Percentiles rank a stretch among this genome's conserved stretches.
Evolutionary conservation across 2,113 vertebrate genomes (phyloP).

Genomic region (Cyphomyrus plagiostoma): DNA sequence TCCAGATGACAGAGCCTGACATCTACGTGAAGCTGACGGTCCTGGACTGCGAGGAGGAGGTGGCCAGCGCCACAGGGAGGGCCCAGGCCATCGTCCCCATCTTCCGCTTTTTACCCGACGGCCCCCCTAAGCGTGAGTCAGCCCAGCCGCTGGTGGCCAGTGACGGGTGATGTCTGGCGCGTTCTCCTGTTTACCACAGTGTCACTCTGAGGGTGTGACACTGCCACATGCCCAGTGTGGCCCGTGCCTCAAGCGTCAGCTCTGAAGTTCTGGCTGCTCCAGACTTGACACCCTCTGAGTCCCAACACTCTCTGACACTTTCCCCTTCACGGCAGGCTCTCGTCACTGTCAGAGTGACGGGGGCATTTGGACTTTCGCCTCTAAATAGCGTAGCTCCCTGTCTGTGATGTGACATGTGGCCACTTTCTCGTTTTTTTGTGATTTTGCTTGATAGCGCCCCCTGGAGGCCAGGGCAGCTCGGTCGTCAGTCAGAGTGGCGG

Average conservation of each 20-base stretch:
- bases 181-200: background rate
- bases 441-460: constrained; percentile 26
- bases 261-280: background rate
- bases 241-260: background rate
- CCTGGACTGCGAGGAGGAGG: constrained; percentile 66
- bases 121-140: constrained; percentile 59
- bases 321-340: background rate
- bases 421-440: background rate
- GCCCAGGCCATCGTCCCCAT: constrained; percentile 74
- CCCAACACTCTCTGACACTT: background rate
- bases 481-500: constrained; percentile 34
- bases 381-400: too few species aligned
- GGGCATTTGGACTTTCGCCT: background rate
- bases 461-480: constrained; percentile 47
- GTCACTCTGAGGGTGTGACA: background rate
- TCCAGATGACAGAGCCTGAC: constrained; percentile 70
- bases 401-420: constrained; percentile 4
- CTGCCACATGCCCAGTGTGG: background rate
- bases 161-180: background rate
- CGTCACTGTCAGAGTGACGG: background rate
- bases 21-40: constrained; percentile 71
- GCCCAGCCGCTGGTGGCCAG: background rate
- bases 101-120: constrained; percentile 62
- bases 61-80: constrained; percentile 58
- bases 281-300: background rate